Conservation (phyloP, 2,888 invertebrate genomes). For the Octodonta nipae region DNA sequence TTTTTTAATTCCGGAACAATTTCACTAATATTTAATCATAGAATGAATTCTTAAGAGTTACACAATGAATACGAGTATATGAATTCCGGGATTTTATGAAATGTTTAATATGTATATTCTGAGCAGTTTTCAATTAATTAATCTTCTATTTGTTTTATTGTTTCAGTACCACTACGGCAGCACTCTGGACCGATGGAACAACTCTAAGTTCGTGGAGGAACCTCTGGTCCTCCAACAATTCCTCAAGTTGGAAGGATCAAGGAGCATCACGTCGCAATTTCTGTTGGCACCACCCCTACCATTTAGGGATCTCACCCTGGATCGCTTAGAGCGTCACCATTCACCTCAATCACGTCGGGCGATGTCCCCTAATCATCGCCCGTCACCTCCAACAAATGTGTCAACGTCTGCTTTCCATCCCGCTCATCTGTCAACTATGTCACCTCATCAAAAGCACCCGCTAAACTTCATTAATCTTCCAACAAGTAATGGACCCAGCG, state of each 20-base stretch:
- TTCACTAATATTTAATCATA: too few relatives aligned
- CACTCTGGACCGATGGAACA: slow-evolving; percentile 77
- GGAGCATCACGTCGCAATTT: slow-evolving; percentile 62
- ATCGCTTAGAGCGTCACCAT: slow-evolving; percentile 40
- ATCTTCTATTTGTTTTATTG: slow-evolving; percentile 14
- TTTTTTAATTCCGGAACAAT: too few relatives aligned
- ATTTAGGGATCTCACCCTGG: slow-evolving; percentile 44
- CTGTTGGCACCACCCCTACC: slow-evolving; percentile 44
- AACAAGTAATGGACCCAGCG: slow-evolving; percentile 38
- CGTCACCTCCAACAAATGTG: slow-evolving; percentile 43
- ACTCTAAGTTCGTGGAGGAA: slow-evolving; percentile 78
- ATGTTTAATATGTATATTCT: too few relatives aligned
- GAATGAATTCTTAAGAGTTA: too few relatives aligned
- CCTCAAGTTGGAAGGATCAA: slow-evolving; percentile 77
- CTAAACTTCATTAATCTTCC: slow-evolving; percentile 38
- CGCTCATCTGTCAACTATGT: slow-evolving; percentile 36
- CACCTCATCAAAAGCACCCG: slow-evolving; percentile 36
- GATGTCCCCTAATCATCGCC: slow-evolving; percentile 55
- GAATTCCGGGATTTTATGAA: too few relatives aligned
- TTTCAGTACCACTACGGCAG: slow-evolving; percentile 45
- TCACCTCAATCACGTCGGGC: slow-evolving; percentile 37
- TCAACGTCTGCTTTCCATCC: slow-evolving; percentile 37
- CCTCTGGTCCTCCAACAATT: slow-evolving; percentile 84
- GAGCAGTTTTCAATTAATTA: too few relatives aligned
- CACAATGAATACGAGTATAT: too few relatives aligned